Percentiles rank a stretch among this genome's conserved stretches.
Evolutionary conservation across 64 coral and sea anemone species (phyloP).

Genomic region (Actinia tenebrosa): DNA sequence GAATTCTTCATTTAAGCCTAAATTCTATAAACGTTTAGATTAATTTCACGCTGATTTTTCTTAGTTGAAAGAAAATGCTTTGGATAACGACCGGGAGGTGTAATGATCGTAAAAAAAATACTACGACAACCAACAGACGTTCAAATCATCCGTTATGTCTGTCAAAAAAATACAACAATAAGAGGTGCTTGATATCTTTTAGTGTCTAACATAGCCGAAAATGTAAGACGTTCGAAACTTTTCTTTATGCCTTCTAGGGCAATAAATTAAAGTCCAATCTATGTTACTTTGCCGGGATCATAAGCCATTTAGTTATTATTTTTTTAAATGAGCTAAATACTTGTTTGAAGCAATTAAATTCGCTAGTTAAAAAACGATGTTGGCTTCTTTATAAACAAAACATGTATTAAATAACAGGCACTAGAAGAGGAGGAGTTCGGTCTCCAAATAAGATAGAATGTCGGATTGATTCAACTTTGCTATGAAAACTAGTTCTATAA

Average conservation of each 20-base stretch:
- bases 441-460: no score
- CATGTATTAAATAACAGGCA: not conserved
- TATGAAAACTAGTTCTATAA: no score
- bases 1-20: not conserved
- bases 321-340: not conserved
- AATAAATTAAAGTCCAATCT: not conserved
- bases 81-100: not conserved
- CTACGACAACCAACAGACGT: not conserved
- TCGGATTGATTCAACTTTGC: no score
- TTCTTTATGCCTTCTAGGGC: not conserved
- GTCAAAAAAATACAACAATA: not conserved
- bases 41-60: constrained; percentile 1
- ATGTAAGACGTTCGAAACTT: not conserved
- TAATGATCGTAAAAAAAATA: not conserved
- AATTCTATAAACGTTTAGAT: not conserved
- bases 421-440: not conserved
- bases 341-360: constrained; percentile 24
- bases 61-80: not conserved
- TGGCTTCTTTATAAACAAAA: constrained; percentile 18
- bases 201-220: not conserved
- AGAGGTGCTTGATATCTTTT: constrained; percentile 11
- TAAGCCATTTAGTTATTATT: not conserved
- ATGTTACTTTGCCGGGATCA: not conserved
- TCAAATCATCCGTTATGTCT: constrained; percentile 5
- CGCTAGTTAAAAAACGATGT: constrained; percentile 24